Conservation (phyloP, 2,113 vertebrate species). For the Pogonocichla stellata region DNA sequence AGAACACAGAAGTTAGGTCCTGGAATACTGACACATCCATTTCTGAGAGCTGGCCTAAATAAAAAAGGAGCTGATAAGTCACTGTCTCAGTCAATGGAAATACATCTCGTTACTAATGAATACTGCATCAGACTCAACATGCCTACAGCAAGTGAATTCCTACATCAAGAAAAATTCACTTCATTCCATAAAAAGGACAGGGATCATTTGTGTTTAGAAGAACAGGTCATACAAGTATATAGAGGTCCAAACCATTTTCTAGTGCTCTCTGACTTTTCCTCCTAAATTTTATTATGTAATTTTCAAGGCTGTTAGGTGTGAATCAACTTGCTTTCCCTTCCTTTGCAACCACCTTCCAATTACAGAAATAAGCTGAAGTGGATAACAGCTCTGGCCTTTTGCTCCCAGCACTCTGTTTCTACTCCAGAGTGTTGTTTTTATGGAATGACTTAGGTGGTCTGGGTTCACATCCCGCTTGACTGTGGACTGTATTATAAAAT, state of each 20-base stretch:
- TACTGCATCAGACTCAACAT: background rate
- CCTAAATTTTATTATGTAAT: background rate
- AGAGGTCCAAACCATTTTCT: background rate
- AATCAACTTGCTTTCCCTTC: background rate
- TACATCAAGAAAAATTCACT: background rate
- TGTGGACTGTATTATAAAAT: slow-evolving; percentile 43
- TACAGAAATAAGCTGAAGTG: slow-evolving; percentile 13
- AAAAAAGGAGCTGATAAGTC: background rate
- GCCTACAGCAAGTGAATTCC: background rate
- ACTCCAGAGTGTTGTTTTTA: slow-evolving; percentile 33
- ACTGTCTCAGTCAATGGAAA: background rate
- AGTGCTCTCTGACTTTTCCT: background rate
- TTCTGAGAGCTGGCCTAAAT: background rate
- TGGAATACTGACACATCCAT: background rate
- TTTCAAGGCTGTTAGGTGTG: slow-evolving; percentile 6
- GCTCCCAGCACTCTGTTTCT: slow-evolving; percentile 22
- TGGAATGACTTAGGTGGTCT: slow-evolving; percentile 57
- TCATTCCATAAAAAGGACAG: background rate
- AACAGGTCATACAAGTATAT: background rate
- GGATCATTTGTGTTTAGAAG: background rate
- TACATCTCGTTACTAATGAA: background rate
- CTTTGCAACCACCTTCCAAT: slow-evolving; percentile 10
- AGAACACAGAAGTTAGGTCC: background rate
- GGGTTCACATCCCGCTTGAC: slow-evolving; percentile 12
- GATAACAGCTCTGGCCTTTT: slow-evolving; percentile 46